Percentiles rank a stretch among this genome's conserved stretches.
Evolutionary conservation across 2,888 invertebrate species (phyloP).

Genomic region (Keiferia lycopersicella): DNA sequence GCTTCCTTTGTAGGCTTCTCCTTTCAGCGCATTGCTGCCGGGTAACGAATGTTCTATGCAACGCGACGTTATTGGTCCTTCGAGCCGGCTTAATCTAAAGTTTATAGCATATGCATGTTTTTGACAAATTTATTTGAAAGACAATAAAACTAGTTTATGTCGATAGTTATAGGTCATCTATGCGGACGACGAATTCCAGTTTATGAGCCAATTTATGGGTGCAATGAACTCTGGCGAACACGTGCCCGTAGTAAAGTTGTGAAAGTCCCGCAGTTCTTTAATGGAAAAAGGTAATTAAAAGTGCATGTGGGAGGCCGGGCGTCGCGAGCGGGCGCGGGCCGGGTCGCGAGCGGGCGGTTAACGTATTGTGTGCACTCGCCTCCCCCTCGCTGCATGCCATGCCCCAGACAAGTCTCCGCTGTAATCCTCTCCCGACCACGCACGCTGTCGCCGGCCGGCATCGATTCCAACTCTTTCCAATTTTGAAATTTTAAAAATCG

Average conservation of each 20-base stretch:
- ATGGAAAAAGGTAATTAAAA: constrained; percentile 63
- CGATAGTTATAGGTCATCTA: constrained; percentile 15
- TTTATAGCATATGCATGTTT: constrained; percentile 13
- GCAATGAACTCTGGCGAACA: constrained; percentile 17
- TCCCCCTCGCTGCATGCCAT: constrained; percentile 39
- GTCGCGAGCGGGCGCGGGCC: constrained; percentile 49
- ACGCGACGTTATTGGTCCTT: constrained; percentile 44
- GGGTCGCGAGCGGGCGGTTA: constrained; percentile 63
- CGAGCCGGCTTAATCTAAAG: constrained; percentile 25
- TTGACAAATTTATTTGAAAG: not conserved
- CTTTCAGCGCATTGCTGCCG: constrained; percentile 57
- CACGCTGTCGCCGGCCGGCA: constrained; percentile 52
- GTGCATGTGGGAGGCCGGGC: constrained; percentile 50
- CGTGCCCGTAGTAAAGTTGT: constrained; percentile 36
- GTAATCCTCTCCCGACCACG: constrained; percentile 54
- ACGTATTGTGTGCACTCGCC: constrained; percentile 58
- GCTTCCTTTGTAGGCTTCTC: constrained; percentile 63
- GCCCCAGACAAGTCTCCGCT: constrained; percentile 42
- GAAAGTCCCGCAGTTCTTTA: constrained; percentile 49
- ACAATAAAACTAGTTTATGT: constrained; percentile 11
- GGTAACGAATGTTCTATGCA: constrained; percentile 56
- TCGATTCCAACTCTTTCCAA: constrained; percentile 50
- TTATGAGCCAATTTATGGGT: constrained; percentile 16
- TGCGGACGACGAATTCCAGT: not conserved
- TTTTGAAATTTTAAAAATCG: constrained; percentile 46